phyloP scores from a whole-genome alignment of 2,113 vertebrate species.

The Electrona antarctica region DNA sequence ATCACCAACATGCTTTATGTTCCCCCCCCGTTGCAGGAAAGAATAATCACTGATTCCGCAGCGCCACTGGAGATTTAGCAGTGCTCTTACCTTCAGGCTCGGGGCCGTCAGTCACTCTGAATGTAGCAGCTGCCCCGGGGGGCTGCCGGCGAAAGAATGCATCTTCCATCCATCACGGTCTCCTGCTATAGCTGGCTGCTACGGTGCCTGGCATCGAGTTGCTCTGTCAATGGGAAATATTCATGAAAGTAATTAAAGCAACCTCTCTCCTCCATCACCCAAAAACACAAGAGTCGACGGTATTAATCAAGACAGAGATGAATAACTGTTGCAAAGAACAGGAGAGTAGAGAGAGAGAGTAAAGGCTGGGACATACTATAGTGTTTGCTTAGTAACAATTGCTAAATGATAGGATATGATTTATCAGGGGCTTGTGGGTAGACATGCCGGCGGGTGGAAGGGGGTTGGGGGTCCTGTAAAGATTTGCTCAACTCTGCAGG shows the following conservation, averaged over 20 bases:
- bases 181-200: constrained; percentile 22
- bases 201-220: constrained; percentile 31
- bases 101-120: constrained; percentile 51
- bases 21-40: constrained; percentile 12
- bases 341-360: constrained; percentile 25
- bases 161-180: constrained; percentile 44
- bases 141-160: constrained; percentile 27
- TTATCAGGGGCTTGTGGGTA: constrained; percentile 29
- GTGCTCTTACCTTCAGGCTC: constrained; percentile 43
- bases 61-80: constrained; percentile 48
- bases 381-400: constrained; percentile 34
- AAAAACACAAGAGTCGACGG: constrained; percentile 54
- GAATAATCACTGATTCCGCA: constrained; percentile 42
- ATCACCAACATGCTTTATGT: constrained; percentile 36
- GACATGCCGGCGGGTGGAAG: constrained; percentile 23
- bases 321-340: constrained; percentile 53
- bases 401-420: constrained; percentile 47
- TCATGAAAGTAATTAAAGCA: constrained; percentile 63
- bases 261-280: constrained; percentile 46
- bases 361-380: neutral
- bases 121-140: constrained; percentile 43
- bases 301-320: constrained; percentile 40
- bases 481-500: constrained; percentile 24
- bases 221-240: constrained; percentile 34
- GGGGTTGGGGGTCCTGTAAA: constrained; percentile 14